These are phyloP conservation scores for Nerophis lumbriciformis DNA, from an alignment of 2,113 vertebrate species.

Conservation along the genomic window DNA sequence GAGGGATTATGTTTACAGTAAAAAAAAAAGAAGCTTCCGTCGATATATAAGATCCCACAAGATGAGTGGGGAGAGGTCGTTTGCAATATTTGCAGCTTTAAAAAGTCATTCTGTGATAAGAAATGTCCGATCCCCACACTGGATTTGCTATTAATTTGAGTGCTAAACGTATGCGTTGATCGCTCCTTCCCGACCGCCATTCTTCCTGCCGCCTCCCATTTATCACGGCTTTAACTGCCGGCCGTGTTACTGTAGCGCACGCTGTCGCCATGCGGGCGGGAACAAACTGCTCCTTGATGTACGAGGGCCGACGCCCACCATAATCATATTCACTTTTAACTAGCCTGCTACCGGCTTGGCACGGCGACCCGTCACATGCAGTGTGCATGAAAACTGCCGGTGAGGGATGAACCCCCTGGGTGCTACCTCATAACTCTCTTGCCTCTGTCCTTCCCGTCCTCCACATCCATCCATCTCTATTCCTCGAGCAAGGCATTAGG, in stretches of 20 bases:
- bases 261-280: slow-evolving; percentile 77
- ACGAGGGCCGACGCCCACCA: slow-evolving; percentile 78
- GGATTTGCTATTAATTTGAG: slow-evolving; percentile 54
- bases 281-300: slow-evolving; percentile 87
- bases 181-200: slow-evolving; percentile 29
- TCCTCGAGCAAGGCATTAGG: slow-evolving; percentile 52
- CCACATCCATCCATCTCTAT: slow-evolving; percentile 58
- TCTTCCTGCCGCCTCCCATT: slow-evolving; percentile 63
- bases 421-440: slow-evolving; percentile 63
- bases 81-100: slow-evolving; percentile 53
- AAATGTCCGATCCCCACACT: slow-evolving; percentile 44
- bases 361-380: slow-evolving; percentile 50
- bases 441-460: slow-evolving; percentile 25
- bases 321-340: slow-evolving; percentile 88
- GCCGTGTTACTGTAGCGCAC: slow-evolving; percentile 69
- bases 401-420: slow-evolving; percentile 68
- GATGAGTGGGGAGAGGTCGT: slow-evolving; percentile 22
- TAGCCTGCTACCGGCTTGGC: slow-evolving; percentile 67
- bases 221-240: slow-evolving; percentile 69
- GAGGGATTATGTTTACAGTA: no score
- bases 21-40: no score
- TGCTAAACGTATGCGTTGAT: slow-evolving; percentile 61
- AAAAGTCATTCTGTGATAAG: slow-evolving; percentile 50
- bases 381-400: slow-evolving; percentile 47
- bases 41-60: neutral